Conservation (phyloP, 2,797 vertebrate species). For the Chloroceryle inda region DNA sequence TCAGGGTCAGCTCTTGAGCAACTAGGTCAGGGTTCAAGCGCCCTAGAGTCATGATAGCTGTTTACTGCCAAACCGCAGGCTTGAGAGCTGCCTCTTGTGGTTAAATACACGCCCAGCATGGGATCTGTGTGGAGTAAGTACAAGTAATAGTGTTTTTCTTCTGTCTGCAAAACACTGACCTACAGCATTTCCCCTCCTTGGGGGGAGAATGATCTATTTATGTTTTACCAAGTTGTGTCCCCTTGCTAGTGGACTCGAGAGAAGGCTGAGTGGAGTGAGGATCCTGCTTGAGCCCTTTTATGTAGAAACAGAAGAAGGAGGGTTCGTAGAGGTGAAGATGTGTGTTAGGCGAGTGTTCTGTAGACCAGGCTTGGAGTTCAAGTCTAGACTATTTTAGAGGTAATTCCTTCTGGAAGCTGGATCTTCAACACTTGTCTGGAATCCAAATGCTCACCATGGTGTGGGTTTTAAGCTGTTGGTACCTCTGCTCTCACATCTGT, state of each 20-base stretch:
- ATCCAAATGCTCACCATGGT: background rate
- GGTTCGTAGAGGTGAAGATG: background rate
- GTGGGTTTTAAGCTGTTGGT: background rate
- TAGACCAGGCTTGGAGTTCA: background rate
- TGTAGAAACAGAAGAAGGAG: background rate
- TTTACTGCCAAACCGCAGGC: slow-evolving; percentile 9
- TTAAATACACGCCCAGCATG: background rate
- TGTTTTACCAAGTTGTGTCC: background rate
- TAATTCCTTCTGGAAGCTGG: background rate
- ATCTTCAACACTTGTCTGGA: background rate
- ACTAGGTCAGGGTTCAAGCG: background rate
- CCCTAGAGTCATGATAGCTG: background rate
- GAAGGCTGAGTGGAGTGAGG: background rate
- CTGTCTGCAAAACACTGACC: background rate
- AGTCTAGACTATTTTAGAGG: background rate
- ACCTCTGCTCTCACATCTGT: background rate
- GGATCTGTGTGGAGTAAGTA: background rate
- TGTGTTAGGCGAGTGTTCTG: background rate
- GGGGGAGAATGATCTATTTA: background rate
- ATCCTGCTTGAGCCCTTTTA: background rate
- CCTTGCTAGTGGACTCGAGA: background rate
- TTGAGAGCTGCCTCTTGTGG: background rate
- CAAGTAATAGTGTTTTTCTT: background rate
- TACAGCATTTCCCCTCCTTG: background rate
- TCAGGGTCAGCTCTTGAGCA: slow-evolving; percentile 3